Evolutionary conservation across 2,113 vertebrate genomes (phyloP).

Genomic region (Prochilodus magdalenae): DNA sequence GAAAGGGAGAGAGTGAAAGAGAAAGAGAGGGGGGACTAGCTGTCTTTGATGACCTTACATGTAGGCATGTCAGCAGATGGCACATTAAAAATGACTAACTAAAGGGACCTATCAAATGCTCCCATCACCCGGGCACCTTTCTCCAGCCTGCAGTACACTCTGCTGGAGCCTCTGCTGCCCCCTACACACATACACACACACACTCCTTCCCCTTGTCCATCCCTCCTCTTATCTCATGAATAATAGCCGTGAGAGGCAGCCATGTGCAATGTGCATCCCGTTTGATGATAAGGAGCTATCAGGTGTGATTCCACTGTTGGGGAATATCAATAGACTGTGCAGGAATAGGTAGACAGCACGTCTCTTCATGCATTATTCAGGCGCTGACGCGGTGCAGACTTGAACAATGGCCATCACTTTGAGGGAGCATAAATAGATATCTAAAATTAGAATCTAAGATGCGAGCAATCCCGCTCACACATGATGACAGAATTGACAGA

Average conservation of each 20-base stretch:
- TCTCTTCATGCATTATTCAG: conserved; percentile 63
- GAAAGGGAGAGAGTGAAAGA: conserved; percentile 3
- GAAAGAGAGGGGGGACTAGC: not conserved
- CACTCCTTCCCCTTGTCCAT: not conserved
- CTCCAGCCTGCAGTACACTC: not conserved
- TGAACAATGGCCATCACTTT: conserved; percentile 53
- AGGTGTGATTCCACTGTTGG: conserved; percentile 53
- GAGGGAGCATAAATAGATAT: conserved; percentile 63
- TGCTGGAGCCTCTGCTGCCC: not conserved
- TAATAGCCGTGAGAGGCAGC: conserved; percentile 53
- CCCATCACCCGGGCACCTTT: conserved; percentile 20
- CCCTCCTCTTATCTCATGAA: conserved; percentile 56
- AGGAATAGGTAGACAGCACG: conserved; percentile 37
- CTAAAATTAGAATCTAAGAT: conserved; percentile 68
- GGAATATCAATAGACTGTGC: conserved; percentile 59
- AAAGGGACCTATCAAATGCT: conserved; percentile 26
- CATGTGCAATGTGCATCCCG: conserved; percentile 54
- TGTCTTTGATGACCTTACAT: conserved; percentile 35
- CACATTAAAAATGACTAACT: conserved; percentile 47
- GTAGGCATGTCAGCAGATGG: conserved; percentile 56
- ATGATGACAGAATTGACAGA: conserved; percentile 29
- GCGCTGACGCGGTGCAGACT: conserved; percentile 16
- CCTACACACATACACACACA: not conserved
- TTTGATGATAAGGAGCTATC: conserved; percentile 63
- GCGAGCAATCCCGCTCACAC: conserved; percentile 48